A percentile compares a stretch with the other conserved stretches of the same genome.
phyloP scores from a whole-genome alignment of 1,140 invertebrate genomes.

The Proctacanthus coquilletti region DNA sequence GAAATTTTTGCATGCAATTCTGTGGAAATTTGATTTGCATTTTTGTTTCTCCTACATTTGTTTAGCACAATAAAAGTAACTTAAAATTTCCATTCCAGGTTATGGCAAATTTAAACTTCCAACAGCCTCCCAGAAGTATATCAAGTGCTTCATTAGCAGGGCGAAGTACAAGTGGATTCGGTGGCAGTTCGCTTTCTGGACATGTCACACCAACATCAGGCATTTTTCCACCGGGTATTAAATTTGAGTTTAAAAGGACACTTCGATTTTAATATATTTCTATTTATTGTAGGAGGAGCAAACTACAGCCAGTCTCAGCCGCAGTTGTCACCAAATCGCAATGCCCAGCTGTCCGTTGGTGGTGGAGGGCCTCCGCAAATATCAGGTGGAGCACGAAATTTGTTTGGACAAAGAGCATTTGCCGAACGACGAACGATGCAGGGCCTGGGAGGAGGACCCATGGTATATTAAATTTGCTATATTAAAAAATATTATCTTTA shows the following conservation, averaged over 20 bases:
- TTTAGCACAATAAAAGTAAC: neutral
- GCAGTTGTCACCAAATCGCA: slow-evolving; percentile 43
- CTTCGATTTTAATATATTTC: slow-evolving; percentile 1
- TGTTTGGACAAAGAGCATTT: slow-evolving; percentile 59
- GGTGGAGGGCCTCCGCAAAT: slow-evolving; percentile 33
- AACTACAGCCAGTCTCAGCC: slow-evolving; percentile 34
- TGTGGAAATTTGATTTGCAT: neutral
- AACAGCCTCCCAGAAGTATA: slow-evolving; percentile 60
- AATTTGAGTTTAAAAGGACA: too few relatives aligned
- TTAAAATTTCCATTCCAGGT: slow-evolving; percentile 26
- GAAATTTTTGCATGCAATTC: neutral
- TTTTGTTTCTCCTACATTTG: neutral
- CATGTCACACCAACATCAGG: slow-evolving; percentile 55
- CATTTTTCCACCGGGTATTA: slow-evolving; percentile 38
- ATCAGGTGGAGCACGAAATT: slow-evolving; percentile 35
- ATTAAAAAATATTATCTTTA: neutral
- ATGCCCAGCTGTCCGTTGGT: slow-evolving; percentile 33
- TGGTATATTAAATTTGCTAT: slow-evolving; percentile 12
- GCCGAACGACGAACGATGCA: slow-evolving; percentile 61
- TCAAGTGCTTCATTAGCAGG: slow-evolving; percentile 47
- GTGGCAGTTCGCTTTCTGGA: slow-evolving; percentile 41
- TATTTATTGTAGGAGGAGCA: slow-evolving; percentile 18
- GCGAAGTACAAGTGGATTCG: slow-evolving; percentile 40
- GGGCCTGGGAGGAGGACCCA: slow-evolving; percentile 24
- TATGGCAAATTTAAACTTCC: slow-evolving; percentile 73